A percentile compares a stretch with the other conserved stretches of the same genome.
phyloP scores from a whole-genome alignment of 1,140 invertebrate genomes.

The Phocides pigmalion region DNA sequence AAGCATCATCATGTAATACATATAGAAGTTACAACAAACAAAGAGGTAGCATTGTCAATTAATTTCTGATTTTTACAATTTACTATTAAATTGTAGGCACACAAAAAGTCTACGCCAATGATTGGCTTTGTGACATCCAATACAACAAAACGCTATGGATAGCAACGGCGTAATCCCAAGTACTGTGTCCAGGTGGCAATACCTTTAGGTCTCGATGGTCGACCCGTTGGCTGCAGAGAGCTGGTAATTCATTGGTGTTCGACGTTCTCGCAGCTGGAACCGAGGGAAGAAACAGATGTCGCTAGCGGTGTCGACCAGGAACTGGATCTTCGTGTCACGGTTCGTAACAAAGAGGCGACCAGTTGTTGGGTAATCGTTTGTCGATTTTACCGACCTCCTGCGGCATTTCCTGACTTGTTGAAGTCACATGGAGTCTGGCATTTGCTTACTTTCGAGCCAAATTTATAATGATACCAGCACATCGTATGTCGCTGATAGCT shows the following conservation, averaged over 20 bases:
- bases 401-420: constrained; percentile 34
- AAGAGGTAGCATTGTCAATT: constrained; percentile 34
- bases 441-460: constrained; percentile 38
- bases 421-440: constrained; percentile 44
- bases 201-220: constrained; percentile 34
- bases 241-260: constrained; percentile 15
- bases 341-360: constrained; percentile 49
- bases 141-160: constrained; percentile 29
- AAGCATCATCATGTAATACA: background rate
- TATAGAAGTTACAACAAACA: constrained; percentile 18
- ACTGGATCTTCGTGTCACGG: constrained; percentile 33
- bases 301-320: constrained; percentile 40
- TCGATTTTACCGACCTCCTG: constrained; percentile 44
- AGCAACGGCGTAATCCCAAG: constrained; percentile 23
- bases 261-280: constrained; percentile 28
- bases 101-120: constrained; percentile 44
- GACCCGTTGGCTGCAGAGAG: constrained; percentile 37
- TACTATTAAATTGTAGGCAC: constrained; percentile 37
- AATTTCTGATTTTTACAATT: constrained; percentile 35
- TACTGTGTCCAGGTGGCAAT: constrained; percentile 4
- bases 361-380: constrained; percentile 35
- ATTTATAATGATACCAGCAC: constrained; percentile 46
- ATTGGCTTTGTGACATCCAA: constrained; percentile 37
- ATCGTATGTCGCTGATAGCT: constrained; percentile 35
- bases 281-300: constrained; percentile 40